Conservation (phyloP, 2,113 vertebrate species). For the Apodemus speciosus region DNA sequence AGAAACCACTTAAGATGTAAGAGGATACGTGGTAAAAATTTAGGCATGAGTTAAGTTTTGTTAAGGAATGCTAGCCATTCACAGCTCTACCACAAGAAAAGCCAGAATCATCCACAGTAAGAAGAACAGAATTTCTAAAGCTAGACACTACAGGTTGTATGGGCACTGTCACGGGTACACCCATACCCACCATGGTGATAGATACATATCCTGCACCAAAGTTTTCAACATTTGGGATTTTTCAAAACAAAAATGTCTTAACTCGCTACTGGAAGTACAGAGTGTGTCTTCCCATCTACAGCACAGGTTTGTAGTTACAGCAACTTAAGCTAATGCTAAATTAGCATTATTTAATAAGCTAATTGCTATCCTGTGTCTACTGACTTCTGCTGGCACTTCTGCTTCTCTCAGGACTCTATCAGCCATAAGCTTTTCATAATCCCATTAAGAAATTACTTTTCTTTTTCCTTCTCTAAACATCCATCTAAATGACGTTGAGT, state of each 20-base stretch:
- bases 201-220: neutral
- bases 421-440: neutral
- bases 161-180: neutral
- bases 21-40: neutral
- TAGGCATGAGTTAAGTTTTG: neutral
- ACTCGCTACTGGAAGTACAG: neutral
- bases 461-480: neutral
- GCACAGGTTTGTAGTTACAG: neutral
- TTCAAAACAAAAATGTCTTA: neutral
- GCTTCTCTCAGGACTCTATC: neutral
- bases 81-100: neutral
- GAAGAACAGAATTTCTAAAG: neutral
- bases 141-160: neutral
- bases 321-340: fast-evolving
- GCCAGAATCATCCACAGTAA: neutral
- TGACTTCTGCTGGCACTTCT: neutral
- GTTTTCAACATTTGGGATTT: neutral
- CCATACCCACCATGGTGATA: too few species aligned
- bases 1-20: too few species aligned
- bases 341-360: too few species aligned
- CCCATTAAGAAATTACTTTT: neutral
- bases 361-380: fast-evolving
- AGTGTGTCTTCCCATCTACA: neutral
- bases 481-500: neutral
- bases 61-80: neutral